Conservation (phyloP, 2,888 invertebrate genomes). For the Caprella mutica region DNA sequence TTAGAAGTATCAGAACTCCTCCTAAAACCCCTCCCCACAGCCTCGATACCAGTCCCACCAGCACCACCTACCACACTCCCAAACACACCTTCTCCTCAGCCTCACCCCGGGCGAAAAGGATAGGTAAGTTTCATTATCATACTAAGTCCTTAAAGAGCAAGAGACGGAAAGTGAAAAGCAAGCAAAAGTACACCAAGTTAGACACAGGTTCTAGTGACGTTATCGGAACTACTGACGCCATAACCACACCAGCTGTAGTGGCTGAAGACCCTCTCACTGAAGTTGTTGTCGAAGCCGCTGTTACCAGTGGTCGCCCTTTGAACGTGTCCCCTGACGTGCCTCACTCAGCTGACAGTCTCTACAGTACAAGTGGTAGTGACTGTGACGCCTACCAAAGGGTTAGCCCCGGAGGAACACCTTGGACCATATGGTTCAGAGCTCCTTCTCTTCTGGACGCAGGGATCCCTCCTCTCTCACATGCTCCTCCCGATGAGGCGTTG, state of each 20-base stretch:
- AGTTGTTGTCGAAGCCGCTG: background rate
- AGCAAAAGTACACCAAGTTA: background rate
- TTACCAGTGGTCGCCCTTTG: too few relatives aligned
- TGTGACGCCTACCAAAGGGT: slow-evolving; percentile 8
- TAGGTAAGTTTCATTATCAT: too few relatives aligned
- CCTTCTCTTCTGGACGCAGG: background rate
- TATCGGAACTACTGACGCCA: slow-evolving; percentile 6
- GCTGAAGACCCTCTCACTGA: background rate
- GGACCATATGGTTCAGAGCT: slow-evolving; percentile 3
- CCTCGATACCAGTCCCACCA: background rate
- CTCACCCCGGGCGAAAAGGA: too few relatives aligned
- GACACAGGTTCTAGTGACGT: slow-evolving; percentile 11
- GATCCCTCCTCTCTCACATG: background rate
- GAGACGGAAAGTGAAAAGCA: background rate
- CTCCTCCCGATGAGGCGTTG: background rate
- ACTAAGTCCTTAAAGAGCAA: background rate
- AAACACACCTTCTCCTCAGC: background rate
- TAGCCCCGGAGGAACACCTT: slow-evolving; percentile 6
- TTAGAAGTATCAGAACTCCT: background rate
- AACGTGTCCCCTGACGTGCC: background rate
- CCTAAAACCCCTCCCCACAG: background rate
- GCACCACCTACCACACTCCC: slow-evolving; percentile 1
- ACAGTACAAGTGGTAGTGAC: slow-evolving; percentile 1
- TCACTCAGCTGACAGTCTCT: background rate
- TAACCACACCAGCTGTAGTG: slow-evolving; percentile 1